Evolutionary conservation across 2,113 vertebrate species (phyloP), one percentile per base, ranked within the genome.

Genomic region (Phrynosoma platyrhinos): DNA sequence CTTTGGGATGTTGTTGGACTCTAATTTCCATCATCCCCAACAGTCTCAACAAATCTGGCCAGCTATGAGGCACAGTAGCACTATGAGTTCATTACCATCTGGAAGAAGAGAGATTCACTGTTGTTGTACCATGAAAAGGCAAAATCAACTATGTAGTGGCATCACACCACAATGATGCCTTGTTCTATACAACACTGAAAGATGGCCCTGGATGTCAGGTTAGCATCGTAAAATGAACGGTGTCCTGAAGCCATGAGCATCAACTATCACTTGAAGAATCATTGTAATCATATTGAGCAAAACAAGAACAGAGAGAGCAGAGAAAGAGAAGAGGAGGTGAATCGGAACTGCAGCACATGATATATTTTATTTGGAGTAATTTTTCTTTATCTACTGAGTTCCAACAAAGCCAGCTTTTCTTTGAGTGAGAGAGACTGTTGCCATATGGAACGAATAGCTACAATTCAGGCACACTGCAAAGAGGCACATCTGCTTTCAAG

Each of bases 401-500:
- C 66, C 30, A 76, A 58, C 62, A n/a, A 74, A 64, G 64, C 71
- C 20, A 52, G 77, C 1, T 21, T 62, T 68, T 72, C 27, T 16
- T 0, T 1, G 74, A 58, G 9, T 84, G 47, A 66, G 0, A 0
- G 42, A 76, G 83, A 18, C 13, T 25, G 16, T 76, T 84, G 77
- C 1, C 0, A 0, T 36, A 20, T 0, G 12, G 55, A n/a, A 30
- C 27, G 3, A 3, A 10, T 64, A 58, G 0, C 9, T 30, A 0
- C 1, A 0, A 76, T 87, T 42, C 85, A 76, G 69, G n/a, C 0
- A 1, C 20, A 66, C 47, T 47, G 77, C 74, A 27, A 36, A 53
- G 64, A 76, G 27, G 4, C 80, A 53, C 27, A 0, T 0, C 0
- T 0, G 0, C 64, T 30, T 64, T 6, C 52, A 47, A 0, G 0